A percentile compares a stretch with the other conserved stretches of the same genome.
Evolutionary conservation across 1,140 invertebrate species (phyloP).

Genomic region (Aphelenchoides avenae): DNA sequence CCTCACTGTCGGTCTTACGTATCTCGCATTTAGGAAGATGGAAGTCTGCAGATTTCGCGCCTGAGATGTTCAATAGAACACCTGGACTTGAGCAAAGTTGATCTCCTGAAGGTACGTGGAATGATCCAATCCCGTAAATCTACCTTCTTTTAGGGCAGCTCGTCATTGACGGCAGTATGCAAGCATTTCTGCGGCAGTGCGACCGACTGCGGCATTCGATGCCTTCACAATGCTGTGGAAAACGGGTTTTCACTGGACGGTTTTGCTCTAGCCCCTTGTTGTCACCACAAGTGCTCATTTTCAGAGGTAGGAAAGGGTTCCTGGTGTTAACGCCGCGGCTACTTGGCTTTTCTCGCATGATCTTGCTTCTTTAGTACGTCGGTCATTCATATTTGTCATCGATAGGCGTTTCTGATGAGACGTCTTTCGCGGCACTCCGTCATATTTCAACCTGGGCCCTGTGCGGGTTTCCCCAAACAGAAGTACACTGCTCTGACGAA

Average conservation of each 20-base stretch:
- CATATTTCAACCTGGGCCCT: slow-evolving; percentile 42
- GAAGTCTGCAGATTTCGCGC: slow-evolving; percentile 14
- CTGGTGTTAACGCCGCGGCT: background rate
- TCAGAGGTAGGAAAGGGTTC: slow-evolving; percentile 23
- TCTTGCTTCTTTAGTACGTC: slow-evolving; percentile 21
- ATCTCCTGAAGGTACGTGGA: slow-evolving; percentile 24
- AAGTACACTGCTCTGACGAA: background rate
- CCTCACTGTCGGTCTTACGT: background rate
- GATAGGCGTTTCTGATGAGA: slow-evolving; percentile 4
- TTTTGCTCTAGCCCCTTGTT: slow-evolving; percentile 44
- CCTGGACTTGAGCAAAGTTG: slow-evolving; percentile 39
- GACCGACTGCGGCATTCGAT: slow-evolving; percentile 42
- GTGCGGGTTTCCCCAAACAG: slow-evolving; percentile 28
- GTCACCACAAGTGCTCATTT: slow-evolving; percentile 35
- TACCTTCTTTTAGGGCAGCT: slow-evolving; percentile 14
- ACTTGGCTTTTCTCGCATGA: background rate
- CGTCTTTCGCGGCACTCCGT: slow-evolving; percentile 34
- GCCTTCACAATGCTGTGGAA: slow-evolving; percentile 27
- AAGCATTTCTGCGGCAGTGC: slow-evolving; percentile 49
- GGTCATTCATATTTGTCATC: slow-evolving; percentile 1
- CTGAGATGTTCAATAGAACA: slow-evolving; percentile 47
- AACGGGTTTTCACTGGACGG: slow-evolving; percentile 35
- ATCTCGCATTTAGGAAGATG: slow-evolving; percentile 29
- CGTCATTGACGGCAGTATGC: slow-evolving; percentile 27
- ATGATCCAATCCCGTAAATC: background rate